These are phyloP conservation scores for Sciurus vulgaris DNA, from an alignment of 2,797 vertebrate genomes.

Conservation along the genomic window DNA sequence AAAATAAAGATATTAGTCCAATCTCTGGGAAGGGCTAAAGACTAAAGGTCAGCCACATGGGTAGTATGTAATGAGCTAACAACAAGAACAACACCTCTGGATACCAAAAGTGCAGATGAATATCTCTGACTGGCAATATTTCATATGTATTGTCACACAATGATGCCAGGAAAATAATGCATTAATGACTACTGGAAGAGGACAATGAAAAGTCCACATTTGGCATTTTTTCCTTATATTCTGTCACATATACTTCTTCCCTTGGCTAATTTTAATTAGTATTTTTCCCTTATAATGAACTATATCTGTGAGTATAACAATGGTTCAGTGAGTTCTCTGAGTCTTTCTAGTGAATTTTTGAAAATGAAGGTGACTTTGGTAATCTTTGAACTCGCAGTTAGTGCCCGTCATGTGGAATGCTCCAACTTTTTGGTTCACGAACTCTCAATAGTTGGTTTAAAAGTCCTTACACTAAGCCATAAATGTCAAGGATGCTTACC, in stretches of 20 bases:
- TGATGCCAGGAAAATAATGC: neutral
- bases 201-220: neutral
- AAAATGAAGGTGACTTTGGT: conserved; percentile 2
- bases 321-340: conserved; percentile 39
- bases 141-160: neutral
- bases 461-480: conserved; percentile 29
- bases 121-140: conserved; percentile 20
- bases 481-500: conserved; percentile 90
- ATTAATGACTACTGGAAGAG: neutral
- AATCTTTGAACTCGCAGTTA: neutral
- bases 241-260: neutral
- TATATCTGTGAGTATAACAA: neutral
- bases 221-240: neutral
- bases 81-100: neutral
- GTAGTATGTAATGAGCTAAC: neutral
- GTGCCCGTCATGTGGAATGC: neutral
- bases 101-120: neutral
- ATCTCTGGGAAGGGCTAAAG: neutral
- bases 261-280: conserved; percentile 44
- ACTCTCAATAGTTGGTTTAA: conserved; percentile 5
- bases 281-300: conserved; percentile 48
- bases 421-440: neutral
- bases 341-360: conserved; percentile 11
- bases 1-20: conserved; percentile 20
- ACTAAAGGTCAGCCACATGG: neutral